phyloP scores from a whole-genome alignment of 2,888 invertebrate genomes.

The Ypsolopha sequella region DNA sequence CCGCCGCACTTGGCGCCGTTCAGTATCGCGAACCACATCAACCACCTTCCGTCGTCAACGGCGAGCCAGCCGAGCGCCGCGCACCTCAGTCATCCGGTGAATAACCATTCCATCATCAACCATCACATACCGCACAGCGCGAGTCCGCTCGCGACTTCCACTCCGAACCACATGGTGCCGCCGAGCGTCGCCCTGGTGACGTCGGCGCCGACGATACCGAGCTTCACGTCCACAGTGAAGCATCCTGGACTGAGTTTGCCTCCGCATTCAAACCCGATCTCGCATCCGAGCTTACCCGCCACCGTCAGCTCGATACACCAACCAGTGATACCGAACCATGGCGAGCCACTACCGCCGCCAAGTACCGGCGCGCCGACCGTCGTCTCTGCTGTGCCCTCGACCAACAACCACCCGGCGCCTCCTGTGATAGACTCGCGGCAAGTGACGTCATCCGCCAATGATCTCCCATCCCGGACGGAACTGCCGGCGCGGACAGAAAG shows the following conservation, averaged over 20 bases:
- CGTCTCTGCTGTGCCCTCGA: not conserved
- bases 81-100: conserved; percentile 41
- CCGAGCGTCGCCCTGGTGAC: not conserved
- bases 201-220: not conserved
- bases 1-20: conserved; percentile 55
- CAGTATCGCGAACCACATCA: conserved; percentile 55
- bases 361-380: conserved; percentile 19
- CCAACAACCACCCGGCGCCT: conserved; percentile 27
- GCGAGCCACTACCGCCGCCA: conserved; percentile 32
- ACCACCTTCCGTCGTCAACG: conserved; percentile 67
- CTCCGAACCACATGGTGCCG: conserved; percentile 35
- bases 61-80: conserved; percentile 44
- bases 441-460: conserved; percentile 47
- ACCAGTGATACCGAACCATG: conserved; percentile 7
- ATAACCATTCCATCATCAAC: conserved; percentile 50
- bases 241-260: conserved; percentile 40
- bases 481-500: conserved; percentile 57
- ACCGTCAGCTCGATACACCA: not conserved
- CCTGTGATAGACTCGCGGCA: conserved; percentile 52
- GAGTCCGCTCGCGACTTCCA: conserved; percentile 31
- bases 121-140: conserved; percentile 39
- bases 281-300: not conserved
- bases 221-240: conserved; percentile 16
- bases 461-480: conserved; percentile 62
- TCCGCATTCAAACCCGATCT: conserved; percentile 20